Conservation (phyloP, 2,888 invertebrate genomes). For the Petrolisthes manimaculis region DNA sequence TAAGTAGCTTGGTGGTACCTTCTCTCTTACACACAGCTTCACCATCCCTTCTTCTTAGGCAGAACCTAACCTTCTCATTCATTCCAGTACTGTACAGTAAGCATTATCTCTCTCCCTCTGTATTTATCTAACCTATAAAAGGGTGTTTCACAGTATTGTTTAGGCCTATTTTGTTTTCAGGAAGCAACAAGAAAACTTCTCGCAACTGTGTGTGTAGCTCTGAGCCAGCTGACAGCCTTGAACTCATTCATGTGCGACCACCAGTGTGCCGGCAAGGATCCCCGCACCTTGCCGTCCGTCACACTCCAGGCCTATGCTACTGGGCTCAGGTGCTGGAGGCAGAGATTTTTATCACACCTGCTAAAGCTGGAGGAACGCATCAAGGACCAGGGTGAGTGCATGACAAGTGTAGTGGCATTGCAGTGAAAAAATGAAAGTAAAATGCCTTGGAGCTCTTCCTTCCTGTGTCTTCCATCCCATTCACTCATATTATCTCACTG, state of each 20-base stretch:
- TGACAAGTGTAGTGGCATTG: neutral
- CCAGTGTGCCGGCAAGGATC: slow-evolving; percentile 5
- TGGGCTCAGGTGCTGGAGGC: slow-evolving; percentile 42
- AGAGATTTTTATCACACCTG: slow-evolving; percentile 21
- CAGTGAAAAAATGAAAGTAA: neutral
- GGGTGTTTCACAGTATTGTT: too few species aligned
- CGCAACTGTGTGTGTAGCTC: slow-evolving; percentile 33
- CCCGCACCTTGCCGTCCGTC: slow-evolving; percentile 16
- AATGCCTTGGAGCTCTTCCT: neutral
- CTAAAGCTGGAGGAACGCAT: slow-evolving; percentile 26
- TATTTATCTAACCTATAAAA: too few species aligned
- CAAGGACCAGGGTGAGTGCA: slow-evolving; percentile 39
- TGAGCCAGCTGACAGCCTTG: slow-evolving; percentile 26
- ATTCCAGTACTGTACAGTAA: too few species aligned
- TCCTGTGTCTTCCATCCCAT: neutral
- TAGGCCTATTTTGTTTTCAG: neutral
- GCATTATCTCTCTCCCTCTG: too few species aligned
- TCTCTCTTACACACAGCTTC: neutral
- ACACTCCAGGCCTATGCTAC: slow-evolving; percentile 43
- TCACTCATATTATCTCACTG: too few species aligned
- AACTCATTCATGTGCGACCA: slow-evolving; percentile 29
- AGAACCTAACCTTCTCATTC: too few species aligned
- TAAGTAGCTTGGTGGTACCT: neutral
- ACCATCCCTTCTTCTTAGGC: neutral
- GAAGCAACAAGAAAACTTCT: slow-evolving; percentile 5